A percentile compares a stretch with the other conserved stretches of the same genome.
phyloP scores from a whole-genome alignment of 2,888 invertebrate genomes.

The Ectropis crepuscularia region DNA sequence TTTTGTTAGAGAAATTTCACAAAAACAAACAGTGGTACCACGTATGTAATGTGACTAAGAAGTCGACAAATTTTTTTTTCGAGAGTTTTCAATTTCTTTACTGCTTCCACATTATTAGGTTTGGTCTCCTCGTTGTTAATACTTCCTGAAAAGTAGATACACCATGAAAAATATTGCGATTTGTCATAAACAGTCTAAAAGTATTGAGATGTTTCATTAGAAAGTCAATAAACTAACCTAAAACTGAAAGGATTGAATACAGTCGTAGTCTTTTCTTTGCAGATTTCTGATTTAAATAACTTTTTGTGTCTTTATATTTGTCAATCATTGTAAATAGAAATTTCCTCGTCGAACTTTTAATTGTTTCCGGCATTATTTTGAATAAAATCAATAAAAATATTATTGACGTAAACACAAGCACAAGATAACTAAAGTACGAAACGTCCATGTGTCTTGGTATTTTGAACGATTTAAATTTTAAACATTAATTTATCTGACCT shows the following conservation, averaged over 20 bases:
- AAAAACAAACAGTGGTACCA: too few relatives aligned
- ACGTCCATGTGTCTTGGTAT: slow-evolving; percentile 23
- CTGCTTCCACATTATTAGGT: slow-evolving; percentile 24
- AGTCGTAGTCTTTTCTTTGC: slow-evolving; percentile 25
- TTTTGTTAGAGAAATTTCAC: too few relatives aligned
- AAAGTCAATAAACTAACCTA: slow-evolving; percentile 25
- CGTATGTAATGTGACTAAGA: slow-evolving; percentile 24
- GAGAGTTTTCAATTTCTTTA: slow-evolving; percentile 30
- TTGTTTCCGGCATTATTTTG: slow-evolving; percentile 28
- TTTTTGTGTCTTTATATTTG: slow-evolving; percentile 25
- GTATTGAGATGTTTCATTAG: slow-evolving; percentile 23
- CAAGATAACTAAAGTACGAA: slow-evolving; percentile 20
- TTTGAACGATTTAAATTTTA: slow-evolving; percentile 27
- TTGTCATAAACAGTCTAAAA: slow-evolving; percentile 22
- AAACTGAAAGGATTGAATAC: slow-evolving; percentile 25
- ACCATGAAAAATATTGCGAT: slow-evolving; percentile 22
- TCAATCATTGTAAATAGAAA: slow-evolving; percentile 26
- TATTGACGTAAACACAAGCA: slow-evolving; percentile 16
- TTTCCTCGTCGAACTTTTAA: slow-evolving; percentile 28
- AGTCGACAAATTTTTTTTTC: slow-evolving; percentile 20
- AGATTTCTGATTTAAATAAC: slow-evolving; percentile 27
- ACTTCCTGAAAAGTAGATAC: slow-evolving; percentile 23
- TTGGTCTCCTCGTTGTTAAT: slow-evolving; percentile 23
- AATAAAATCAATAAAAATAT: slow-evolving; percentile 22
- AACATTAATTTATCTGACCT: too few relatives aligned